Base-by-base conservation (phyloP, 2,888 invertebrate genomes). In the Phalera bucephala region DNA sequence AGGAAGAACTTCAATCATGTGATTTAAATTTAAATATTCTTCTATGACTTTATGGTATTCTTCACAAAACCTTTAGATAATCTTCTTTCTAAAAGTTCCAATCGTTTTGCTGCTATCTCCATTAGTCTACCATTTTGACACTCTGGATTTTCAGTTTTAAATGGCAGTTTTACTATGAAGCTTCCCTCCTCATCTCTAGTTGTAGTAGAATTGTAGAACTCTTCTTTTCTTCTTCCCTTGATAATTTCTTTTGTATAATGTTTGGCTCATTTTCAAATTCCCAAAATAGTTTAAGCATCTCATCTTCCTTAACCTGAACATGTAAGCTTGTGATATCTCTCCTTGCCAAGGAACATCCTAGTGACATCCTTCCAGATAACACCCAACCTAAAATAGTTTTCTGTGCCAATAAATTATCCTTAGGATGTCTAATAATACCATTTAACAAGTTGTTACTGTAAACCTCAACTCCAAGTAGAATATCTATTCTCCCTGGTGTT, bases 241-340 rank as follows among this genome's bases (percentile, higher is more conserved):
- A 45, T 2, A 42, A 15, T 14, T 23, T 45, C 29, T 33, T 47
- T 21, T 36, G 15, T 22, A 47, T 30, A 4, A 5, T 25, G 6
- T 44, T 29, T 31, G 47, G 44, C 32, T 50, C 45, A 5, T 14
- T 36, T 25, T 51, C 49, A 6, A 55, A 11, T 19, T 49, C 51
- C 54, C 51, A 55, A 43, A 55, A 55, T 33, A 34, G 31, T 28
- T 38, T 46, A 2, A 61, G 28, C 14, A 54, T 8, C 0, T 52
- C 37, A 28, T 59, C 54, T 29, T 44, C 46, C 10, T 35, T 48
- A 0, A 43, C 9, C 11, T 52, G 31, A 1, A 31, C 12, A 10
- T 32, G 32, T 15, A 32, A 10, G 3, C 15, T 32, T 4, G 6
- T 33, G 2, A 13, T 0, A n/a, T 27, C 6, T 14, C 11, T 33